Evolutionary conservation across 1,140 invertebrate species (phyloP).

Genomic region (Gerris buenoi): DNA sequence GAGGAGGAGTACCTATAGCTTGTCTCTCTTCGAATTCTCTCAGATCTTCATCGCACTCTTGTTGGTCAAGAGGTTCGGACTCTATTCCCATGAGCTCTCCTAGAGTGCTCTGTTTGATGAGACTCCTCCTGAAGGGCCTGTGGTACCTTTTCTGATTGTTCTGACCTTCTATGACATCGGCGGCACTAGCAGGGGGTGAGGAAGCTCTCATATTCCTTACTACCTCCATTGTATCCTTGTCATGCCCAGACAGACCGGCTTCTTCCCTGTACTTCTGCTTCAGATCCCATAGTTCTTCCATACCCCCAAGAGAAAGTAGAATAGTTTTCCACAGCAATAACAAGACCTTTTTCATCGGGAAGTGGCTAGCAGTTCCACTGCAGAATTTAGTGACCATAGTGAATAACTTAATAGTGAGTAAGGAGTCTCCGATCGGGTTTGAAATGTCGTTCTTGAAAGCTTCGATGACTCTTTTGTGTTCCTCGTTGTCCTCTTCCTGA

Average conservation of each 20-base stretch:
- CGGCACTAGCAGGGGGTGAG: constrained; percentile 82
- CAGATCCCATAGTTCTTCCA: constrained; percentile 55
- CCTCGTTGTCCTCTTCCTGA: constrained; percentile 40
- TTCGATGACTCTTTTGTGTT: constrained; percentile 53
- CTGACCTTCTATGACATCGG: constrained; percentile 69
- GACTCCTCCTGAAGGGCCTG: constrained; percentile 46
- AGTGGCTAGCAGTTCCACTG: constrained; percentile 82
- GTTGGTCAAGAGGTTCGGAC: constrained; percentile 30
- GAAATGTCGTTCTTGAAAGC: constrained; percentile 64
- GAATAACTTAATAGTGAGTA: constrained; percentile 74
- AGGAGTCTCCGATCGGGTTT: constrained; percentile 44
- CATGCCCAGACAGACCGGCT: constrained; percentile 52
- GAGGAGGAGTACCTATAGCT: constrained; percentile 29
- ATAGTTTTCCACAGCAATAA: constrained; percentile 92
- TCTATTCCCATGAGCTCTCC: constrained; percentile 64
- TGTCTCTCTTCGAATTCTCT: constrained; percentile 33
- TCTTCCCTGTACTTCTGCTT: constrained; percentile 59
- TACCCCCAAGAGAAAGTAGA: constrained; percentile 76
- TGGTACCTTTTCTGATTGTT: constrained; percentile 62
- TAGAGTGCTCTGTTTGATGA: constrained; percentile 86
- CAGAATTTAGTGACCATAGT: constrained; percentile 89
- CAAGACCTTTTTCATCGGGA: constrained; percentile 94
- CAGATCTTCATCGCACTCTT: constrained; percentile 29
- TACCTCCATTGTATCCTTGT: constrained; percentile 87
- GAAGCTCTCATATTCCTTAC: constrained; percentile 83